These are phyloP conservation scores for Atrichornis clamosus DNA, from an alignment of 2,113 vertebrate species.

Conservation along the genomic window DNA sequence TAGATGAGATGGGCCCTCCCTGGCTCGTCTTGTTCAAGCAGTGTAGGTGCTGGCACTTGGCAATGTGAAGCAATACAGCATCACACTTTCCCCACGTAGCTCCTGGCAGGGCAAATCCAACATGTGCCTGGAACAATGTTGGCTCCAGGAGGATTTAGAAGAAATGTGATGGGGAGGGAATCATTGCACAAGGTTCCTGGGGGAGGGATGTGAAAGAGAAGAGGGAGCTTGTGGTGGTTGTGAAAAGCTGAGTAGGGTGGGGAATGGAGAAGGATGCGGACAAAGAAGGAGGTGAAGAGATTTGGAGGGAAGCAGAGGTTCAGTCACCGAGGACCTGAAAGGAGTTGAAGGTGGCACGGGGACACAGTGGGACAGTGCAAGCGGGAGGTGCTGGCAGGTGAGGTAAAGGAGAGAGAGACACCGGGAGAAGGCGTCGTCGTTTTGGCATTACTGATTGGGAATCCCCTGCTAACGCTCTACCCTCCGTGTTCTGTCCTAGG, in stretches of 20 bases:
- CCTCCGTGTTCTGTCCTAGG: slow-evolving; percentile 67
- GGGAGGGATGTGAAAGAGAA: neutral
- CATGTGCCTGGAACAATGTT: neutral
- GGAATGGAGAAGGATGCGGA: neutral
- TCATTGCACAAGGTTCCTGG: neutral
- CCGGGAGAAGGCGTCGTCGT: rapidly evolving
- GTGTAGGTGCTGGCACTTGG: neutral
- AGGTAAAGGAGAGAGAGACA: neutral
- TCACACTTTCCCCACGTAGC: neutral
- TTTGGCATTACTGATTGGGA: neutral
- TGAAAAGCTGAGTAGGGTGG: neutral
- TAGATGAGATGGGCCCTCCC: neutral
- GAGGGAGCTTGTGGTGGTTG: neutral
- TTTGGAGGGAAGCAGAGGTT: neutral
- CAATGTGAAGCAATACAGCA: neutral
- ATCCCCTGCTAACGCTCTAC: neutral
- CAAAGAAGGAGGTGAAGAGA: neutral
- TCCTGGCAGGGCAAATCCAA: neutral
- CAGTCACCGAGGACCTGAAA: neutral
- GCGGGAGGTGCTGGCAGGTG: neutral
- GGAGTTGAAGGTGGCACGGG: neutral
- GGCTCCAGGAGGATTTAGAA: neutral
- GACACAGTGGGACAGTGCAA: neutral
- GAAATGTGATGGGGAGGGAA: neutral
- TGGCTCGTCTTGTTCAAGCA: neutral